phyloP scores from a whole-genome alignment of 1,140 invertebrate species.

The Ostrea denselamellosa region DNA sequence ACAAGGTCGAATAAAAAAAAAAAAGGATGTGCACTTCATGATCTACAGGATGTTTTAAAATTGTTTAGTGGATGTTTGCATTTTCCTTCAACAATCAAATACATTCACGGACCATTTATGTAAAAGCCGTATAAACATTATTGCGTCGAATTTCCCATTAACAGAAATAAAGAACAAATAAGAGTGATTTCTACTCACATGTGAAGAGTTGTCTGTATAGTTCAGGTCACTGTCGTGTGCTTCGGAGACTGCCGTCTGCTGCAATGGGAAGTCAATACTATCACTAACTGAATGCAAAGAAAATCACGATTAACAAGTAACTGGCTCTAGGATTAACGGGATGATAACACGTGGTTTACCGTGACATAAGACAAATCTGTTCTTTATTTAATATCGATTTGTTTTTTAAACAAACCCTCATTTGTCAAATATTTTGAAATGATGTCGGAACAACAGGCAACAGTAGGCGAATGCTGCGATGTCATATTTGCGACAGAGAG shows the following conservation, averaged over 20 bases:
- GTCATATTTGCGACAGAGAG: neutral
- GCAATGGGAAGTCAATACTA: slow-evolving; percentile 25
- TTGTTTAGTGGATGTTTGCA: neutral
- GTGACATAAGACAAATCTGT: slow-evolving; percentile 1
- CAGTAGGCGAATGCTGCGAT: neutral
- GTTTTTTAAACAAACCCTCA: slow-evolving; percentile 18
- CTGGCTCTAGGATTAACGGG: neutral
- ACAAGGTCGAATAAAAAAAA: neutral
- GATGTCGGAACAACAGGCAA: neutral
- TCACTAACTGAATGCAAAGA: neutral
- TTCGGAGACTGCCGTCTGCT: slow-evolving; percentile 17
- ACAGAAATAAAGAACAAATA: neutral
- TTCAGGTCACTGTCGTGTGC: slow-evolving; percentile 22
- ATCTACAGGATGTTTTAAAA: neutral
- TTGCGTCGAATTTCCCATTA: neutral
- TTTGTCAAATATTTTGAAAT: neutral
- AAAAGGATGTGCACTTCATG: neutral
- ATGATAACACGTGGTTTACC: slow-evolving; percentile 12
- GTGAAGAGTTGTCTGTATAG: neutral
- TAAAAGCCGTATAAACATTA: neutral
- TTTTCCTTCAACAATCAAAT: neutral
- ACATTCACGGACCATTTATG: neutral
- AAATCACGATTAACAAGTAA: slow-evolving; percentile 9
- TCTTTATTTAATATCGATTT: neutral
- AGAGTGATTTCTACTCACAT: slow-evolving; percentile 1